A percentile compares a stretch with the other conserved stretches of the same genome.
These are phyloP conservation scores for Heliconius erato DNA, from an alignment of 2,888 invertebrate species.

Conservation along the genomic window DNA sequence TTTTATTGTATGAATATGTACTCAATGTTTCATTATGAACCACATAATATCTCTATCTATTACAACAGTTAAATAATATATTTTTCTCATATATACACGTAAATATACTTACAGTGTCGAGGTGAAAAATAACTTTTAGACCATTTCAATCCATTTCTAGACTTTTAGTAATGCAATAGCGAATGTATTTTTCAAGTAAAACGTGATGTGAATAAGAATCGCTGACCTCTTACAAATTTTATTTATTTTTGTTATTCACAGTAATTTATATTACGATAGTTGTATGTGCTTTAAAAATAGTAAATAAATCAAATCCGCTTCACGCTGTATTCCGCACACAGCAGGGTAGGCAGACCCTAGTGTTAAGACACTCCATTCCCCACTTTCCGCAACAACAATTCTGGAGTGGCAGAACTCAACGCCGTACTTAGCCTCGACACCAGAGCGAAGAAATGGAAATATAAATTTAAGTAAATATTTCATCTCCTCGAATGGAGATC, in stretches of 20 bases:
- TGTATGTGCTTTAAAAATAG: too few relatives aligned
- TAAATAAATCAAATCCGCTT: too few relatives aligned
- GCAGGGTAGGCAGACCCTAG: too few relatives aligned
- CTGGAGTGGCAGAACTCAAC: too few relatives aligned
- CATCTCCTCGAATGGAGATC: background rate
- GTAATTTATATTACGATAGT: background rate
- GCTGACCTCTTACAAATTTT: background rate
- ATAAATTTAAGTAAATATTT: background rate
- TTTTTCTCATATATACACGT: background rate
- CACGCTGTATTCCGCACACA: too few relatives aligned
- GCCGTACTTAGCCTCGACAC: background rate
- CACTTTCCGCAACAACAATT: too few relatives aligned
- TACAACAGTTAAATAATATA: background rate
- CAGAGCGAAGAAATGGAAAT: too few relatives aligned
- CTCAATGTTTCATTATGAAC: background rate
- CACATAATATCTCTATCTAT: too few relatives aligned
- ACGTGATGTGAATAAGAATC: constrained; percentile 21
- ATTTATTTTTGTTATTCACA: background rate
- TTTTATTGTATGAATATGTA: background rate
- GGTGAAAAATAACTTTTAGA: constrained; percentile 30
- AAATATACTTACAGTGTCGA: background rate
- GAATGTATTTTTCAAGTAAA: constrained; percentile 8
- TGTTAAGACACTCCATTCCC: too few relatives aligned
- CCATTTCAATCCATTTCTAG: constrained; percentile 15
- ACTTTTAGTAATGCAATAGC: constrained; percentile 28